These are phyloP conservation scores for Thelaira solivaga DNA, from an alignment of 2,888 invertebrate species.

Conservation along the genomic window DNA sequence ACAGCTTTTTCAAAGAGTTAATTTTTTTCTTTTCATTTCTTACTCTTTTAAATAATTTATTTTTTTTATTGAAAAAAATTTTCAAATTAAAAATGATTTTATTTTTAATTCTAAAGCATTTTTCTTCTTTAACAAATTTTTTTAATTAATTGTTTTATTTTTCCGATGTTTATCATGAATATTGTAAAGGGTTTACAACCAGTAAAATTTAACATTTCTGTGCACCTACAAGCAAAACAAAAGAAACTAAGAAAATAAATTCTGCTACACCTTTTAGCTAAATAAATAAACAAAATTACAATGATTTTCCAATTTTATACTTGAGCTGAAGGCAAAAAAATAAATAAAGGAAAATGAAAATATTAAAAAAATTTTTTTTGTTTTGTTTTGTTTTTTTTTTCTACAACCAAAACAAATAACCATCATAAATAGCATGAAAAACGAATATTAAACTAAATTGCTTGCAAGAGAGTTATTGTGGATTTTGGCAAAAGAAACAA, in stretches of 20 bases:
- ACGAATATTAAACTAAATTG: slow-evolving; percentile 46
- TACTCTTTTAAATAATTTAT: too few species aligned
- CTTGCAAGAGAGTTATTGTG: slow-evolving; percentile 46
- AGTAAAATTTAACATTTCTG: too few species aligned
- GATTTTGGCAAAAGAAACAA: slow-evolving; percentile 48
- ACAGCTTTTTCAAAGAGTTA: too few species aligned
- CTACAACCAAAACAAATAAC: slow-evolving; percentile 43
- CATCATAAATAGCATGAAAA: slow-evolving; percentile 36
- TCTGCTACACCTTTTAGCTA: slow-evolving; percentile 9
- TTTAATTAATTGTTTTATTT: too few species aligned
- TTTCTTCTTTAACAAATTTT: too few species aligned
- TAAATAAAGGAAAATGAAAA: slow-evolving; percentile 21
- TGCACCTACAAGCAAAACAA: not conserved
- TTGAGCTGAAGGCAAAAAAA: slow-evolving; percentile 14
- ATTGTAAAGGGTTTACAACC: too few species aligned
- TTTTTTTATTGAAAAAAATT: too few species aligned
- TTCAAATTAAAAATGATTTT: too few species aligned
- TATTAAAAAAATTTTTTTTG: slow-evolving; percentile 22
- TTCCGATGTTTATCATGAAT: too few species aligned
- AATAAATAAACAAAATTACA: slow-evolving; percentile 28
- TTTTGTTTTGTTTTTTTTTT: too few species aligned
- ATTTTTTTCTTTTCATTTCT: too few species aligned
- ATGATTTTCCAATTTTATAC: slow-evolving; percentile 32
- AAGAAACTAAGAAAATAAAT: not conserved
- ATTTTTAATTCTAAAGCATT: too few species aligned